These are phyloP conservation scores for Nothura maculosa DNA, from an alignment of 2,797 vertebrate genomes.

Conservation along the genomic window DNA sequence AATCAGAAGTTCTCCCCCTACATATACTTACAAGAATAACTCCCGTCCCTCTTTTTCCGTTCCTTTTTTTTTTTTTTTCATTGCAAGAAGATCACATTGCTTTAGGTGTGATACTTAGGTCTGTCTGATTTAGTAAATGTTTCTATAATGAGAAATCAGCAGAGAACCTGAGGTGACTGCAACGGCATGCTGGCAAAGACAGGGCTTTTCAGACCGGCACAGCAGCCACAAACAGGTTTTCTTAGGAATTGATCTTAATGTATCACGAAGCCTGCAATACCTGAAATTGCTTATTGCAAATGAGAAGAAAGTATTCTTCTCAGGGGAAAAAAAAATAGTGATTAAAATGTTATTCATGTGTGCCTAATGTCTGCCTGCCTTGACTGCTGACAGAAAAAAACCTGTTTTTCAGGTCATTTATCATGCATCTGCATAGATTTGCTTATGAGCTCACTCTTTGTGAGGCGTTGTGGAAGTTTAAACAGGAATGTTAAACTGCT, in stretches of 20 bases:
- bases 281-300: conserved; percentile 59
- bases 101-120: not conserved
- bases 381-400: conserved; percentile 72
- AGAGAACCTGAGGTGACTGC: conserved; percentile 11
- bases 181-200: not conserved
- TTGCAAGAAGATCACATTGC: not conserved
- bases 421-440: conserved; percentile 77
- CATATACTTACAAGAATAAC: not conserved
- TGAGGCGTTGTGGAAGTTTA: conserved; percentile 69
- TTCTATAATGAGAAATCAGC: not conserved
- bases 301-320: conserved; percentile 59
- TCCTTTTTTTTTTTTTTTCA: not conserved
- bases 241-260: not conserved
- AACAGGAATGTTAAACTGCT: conserved; percentile 79
- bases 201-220: not conserved
- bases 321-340: conserved; percentile 56
- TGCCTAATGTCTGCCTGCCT: conserved; percentile 64
- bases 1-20: conserved; percentile 29
- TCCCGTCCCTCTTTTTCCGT: not conserved
- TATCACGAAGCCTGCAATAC: conserved; percentile 52
- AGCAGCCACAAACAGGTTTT: not conserved
- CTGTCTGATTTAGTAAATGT: not conserved
- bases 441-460: conserved; percentile 77
- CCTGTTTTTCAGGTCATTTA: conserved; percentile 83
- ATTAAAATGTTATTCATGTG: conserved; percentile 69